phyloP scores from a whole-genome alignment of 2,113 vertebrate genomes.

The Terrapene triunguis region DNA sequence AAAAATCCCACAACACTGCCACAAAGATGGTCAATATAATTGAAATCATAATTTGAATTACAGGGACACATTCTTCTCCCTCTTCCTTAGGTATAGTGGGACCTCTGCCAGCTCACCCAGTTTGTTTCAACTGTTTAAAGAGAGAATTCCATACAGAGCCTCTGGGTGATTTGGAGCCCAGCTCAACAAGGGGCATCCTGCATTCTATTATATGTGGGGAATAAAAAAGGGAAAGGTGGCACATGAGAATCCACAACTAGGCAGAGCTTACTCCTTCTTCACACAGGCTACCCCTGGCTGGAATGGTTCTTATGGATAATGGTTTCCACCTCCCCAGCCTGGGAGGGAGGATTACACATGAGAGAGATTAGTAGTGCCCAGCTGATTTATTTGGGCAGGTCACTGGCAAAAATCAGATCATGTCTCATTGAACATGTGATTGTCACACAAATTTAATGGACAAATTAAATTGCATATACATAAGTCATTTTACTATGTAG shows the following conservation, averaged over 20 bases:
- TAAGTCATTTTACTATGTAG: background rate
- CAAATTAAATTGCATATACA: background rate
- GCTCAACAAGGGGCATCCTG: background rate
- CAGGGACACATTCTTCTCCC: background rate
- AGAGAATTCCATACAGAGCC: background rate
- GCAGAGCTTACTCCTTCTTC: background rate
- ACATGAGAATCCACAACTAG: background rate
- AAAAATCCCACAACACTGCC: background rate
- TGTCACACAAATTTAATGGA: background rate
- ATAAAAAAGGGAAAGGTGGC: rapidly evolving
- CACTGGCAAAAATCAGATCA: background rate
- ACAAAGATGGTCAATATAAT: background rate
- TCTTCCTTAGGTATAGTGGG: background rate
- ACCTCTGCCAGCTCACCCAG: background rate
- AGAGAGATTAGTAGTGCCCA: background rate
- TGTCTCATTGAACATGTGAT: background rate
- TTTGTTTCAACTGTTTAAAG: background rate
- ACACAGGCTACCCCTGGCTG: background rate
- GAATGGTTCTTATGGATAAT: background rate
- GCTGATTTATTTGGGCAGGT: background rate
- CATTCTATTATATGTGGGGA: rapidly evolving
- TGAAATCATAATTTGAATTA: background rate
- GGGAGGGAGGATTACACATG: background rate
- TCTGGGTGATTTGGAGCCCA: background rate
- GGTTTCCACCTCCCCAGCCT: background rate